Evolutionary conservation across 2,113 vertebrate species (phyloP).

Genomic region (Sylvilagus bachmani): DNA sequence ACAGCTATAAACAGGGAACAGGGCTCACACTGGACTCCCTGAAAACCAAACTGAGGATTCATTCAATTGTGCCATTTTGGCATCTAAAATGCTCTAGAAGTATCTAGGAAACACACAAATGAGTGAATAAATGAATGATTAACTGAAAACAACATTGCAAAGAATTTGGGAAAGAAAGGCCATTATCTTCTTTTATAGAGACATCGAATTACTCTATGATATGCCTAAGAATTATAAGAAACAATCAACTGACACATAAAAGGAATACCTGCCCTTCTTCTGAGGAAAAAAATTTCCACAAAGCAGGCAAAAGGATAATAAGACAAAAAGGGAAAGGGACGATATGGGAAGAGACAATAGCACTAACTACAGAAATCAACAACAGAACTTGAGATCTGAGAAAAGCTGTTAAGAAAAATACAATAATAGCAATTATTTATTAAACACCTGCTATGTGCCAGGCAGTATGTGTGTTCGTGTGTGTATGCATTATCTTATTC

Average conservation of each 20-base stretch:
- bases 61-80: not conserved
- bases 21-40: not conserved
- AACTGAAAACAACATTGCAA: not conserved
- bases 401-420: conserved; percentile 9
- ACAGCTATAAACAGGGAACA: not conserved
- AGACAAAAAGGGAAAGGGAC: not conserved
- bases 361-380: not conserved
- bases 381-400: not conserved
- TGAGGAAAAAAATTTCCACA: not conserved
- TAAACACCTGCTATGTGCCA: not conserved
- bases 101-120: conserved; percentile 11
- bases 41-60: not conserved
- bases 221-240: conserved; percentile 12
- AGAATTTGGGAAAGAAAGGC: not conserved
- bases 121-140: not conserved
- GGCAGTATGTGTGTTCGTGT: not conserved
- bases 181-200: conserved; percentile 36
- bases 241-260: conserved; percentile 6
- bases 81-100: not conserved
- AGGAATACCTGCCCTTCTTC: not conserved
- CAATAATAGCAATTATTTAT: not conserved
- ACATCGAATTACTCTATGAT: not conserved
- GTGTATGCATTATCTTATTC: not conserved
- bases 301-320: not conserved
- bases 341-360: not conserved